A percentile compares a stretch with the other conserved stretches of the same genome.
Conservation (phyloP, 2,797 vertebrate species). For the Borostomias antarcticus region DNA sequence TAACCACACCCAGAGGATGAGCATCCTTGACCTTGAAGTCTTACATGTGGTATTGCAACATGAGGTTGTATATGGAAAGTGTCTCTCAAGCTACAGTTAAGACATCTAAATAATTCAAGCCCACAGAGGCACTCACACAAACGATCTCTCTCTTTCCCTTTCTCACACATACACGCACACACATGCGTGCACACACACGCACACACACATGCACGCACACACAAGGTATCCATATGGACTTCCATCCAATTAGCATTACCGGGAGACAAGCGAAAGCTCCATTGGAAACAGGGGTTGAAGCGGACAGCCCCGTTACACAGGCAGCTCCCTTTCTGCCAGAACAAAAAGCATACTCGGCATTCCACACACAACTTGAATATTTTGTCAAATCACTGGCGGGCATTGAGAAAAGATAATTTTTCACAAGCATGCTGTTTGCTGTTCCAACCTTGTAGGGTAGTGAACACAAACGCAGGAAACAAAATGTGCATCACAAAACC, state of each 20-base stretch:
- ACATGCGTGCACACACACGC: constrained; percentile 51
- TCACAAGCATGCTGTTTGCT: background rate
- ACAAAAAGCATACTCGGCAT: constrained; percentile 36
- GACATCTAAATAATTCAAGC: constrained; percentile 63
- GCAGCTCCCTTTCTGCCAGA: constrained; percentile 40
- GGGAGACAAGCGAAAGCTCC: constrained; percentile 43
- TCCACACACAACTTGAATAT: constrained; percentile 51
- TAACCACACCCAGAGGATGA: too few relatives aligned
- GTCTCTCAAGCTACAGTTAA: constrained; percentile 37
- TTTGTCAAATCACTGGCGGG: constrained; percentile 40
- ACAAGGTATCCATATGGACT: constrained; percentile 33
- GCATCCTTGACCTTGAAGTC: too few relatives aligned
- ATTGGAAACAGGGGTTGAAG: constrained; percentile 34
- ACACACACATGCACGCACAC: background rate
- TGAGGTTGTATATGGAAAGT: background rate
- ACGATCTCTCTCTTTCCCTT: constrained; percentile 49
- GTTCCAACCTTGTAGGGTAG: background rate
- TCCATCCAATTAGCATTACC: constrained; percentile 30
- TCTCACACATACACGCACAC: constrained; percentile 32
- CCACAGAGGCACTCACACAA: constrained; percentile 39
- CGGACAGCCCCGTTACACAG: constrained; percentile 31
- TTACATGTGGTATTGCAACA: too few relatives aligned
- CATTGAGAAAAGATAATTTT: constrained; percentile 25
- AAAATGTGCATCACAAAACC: background rate
- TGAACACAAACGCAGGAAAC: background rate